phyloP scores from a whole-genome alignment of 1,140 invertebrate genomes.

The Amyelois transitella region DNA sequence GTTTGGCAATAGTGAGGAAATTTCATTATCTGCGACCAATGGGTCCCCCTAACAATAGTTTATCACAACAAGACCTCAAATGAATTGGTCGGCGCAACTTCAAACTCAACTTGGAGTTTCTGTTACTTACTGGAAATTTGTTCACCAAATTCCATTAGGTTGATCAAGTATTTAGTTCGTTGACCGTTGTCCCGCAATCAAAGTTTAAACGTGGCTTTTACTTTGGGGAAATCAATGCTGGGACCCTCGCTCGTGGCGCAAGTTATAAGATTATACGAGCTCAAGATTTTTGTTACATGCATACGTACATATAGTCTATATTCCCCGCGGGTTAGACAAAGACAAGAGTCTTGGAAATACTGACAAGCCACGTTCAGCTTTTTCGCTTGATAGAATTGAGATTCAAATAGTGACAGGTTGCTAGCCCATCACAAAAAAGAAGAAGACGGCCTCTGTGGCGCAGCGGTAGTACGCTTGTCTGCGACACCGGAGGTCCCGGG shows the following conservation, averaged over 20 bases:
- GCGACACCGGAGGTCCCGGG: too few relatives aligned
- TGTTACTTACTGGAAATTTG: constrained; percentile 4
- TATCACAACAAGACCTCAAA: neutral
- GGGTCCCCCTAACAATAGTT: neutral
- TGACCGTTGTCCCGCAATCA: constrained; percentile 15
- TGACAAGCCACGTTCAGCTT: too few relatives aligned
- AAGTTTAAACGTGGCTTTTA: constrained; percentile 13
- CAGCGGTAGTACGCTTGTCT: too few relatives aligned
- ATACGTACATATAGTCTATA: too few relatives aligned
- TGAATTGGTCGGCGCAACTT: neutral
- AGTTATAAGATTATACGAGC: neutral
- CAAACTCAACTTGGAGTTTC: neutral
- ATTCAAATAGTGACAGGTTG: too few relatives aligned
- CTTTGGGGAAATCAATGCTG: constrained; percentile 17
- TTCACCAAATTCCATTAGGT: constrained; percentile 11
- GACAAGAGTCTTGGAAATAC: too few relatives aligned
- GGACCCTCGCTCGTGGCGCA: neutral
- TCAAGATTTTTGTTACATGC: neutral
- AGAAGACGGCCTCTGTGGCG: too few relatives aligned
- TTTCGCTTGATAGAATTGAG: too few relatives aligned
- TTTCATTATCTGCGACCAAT: too few relatives aligned
- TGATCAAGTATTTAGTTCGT: constrained; percentile 10
- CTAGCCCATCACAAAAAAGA: too few relatives aligned
- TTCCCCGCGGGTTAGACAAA: too few relatives aligned
- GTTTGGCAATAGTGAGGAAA: too few relatives aligned